phyloP scores from a whole-genome alignment of 2,888 invertebrate genomes.

The Lymantria dispar region DNA sequence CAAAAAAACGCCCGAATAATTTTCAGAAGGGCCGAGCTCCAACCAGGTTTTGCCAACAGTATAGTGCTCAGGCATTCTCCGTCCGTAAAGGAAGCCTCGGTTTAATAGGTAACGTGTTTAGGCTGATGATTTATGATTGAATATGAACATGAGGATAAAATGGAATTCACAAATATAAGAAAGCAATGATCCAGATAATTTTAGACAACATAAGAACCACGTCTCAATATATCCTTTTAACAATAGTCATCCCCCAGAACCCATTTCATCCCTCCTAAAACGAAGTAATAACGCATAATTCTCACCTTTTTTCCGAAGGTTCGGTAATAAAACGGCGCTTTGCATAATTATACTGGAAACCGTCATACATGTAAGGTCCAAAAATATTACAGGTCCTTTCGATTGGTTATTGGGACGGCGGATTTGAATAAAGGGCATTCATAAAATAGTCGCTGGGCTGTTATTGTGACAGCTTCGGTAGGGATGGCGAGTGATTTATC shows the following conservation, averaged over 20 bases:
- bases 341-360: slow-evolving; percentile 32
- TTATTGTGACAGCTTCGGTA: slow-evolving; percentile 59
- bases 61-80: too few relatives aligned
- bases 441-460: slow-evolving; percentile 74
- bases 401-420: slow-evolving; percentile 70
- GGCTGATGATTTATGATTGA: too few relatives aligned
- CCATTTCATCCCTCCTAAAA: slow-evolving; percentile 9
- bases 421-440: slow-evolving; percentile 79
- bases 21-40: too few relatives aligned
- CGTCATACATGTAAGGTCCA: slow-evolving; percentile 48
- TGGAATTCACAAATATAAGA: too few relatives aligned
- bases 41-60: too few relatives aligned
- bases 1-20: too few relatives aligned
- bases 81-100: too few relatives aligned
- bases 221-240: not conserved
- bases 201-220: not conserved
- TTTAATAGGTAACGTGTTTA: too few relatives aligned
- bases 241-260: not conserved
- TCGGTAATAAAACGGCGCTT: slow-evolving; percentile 27
- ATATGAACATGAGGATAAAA: too few relatives aligned
- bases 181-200: too few relatives aligned
- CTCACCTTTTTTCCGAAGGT: slow-evolving; percentile 30
- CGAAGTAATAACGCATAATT: slow-evolving; percentile 23
- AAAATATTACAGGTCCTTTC: slow-evolving; percentile 47
- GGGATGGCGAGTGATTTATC: slow-evolving; percentile 31